Evolutionary conservation across 1,140 invertebrate species (phyloP).

Genomic region (Zophobas morio): DNA sequence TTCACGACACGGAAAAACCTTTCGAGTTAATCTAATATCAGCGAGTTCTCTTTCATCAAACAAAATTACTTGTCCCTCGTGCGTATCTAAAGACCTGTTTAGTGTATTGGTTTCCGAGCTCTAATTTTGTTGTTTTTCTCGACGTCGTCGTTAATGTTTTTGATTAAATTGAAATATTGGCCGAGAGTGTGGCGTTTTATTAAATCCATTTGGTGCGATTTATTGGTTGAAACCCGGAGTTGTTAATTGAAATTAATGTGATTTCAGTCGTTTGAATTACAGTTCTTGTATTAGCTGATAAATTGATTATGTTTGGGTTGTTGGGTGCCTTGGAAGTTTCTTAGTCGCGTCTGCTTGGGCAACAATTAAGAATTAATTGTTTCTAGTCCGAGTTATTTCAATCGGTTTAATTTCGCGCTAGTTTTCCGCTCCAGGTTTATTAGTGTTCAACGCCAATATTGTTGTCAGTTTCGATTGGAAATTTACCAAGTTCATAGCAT

Average conservation of each 20-base stretch:
- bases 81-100: slow-evolving; percentile 1
- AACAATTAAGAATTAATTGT: too few species aligned
- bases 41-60: neutral
- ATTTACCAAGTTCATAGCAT: slow-evolving; percentile 6
- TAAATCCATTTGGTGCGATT: slow-evolving; percentile 15
- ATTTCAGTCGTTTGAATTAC: neutral
- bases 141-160: neutral
- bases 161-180: slow-evolving; percentile 23
- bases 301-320: too few species aligned
- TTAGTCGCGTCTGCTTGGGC: neutral
- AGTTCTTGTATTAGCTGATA: neutral
- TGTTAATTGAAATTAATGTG: slow-evolving; percentile 30
- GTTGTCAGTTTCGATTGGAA: neutral
- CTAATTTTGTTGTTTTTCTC: slow-evolving; percentile 16
- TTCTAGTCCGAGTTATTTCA: too few species aligned
- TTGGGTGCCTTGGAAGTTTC: neutral
- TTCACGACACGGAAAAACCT: slow-evolving; percentile 4
- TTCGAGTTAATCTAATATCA: slow-evolving; percentile 14
- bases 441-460: too few species aligned
- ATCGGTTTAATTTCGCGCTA: too few species aligned
- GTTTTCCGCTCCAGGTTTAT: too few species aligned
- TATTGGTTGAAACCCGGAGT: slow-evolving; percentile 9
- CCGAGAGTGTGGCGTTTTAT: slow-evolving; percentile 1
- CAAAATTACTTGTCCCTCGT: neutral
- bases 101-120: slow-evolving; percentile 11